Evolutionary conservation across 2,888 invertebrate genomes (phyloP).

Genomic region (Agonopterix arenella): DNA sequence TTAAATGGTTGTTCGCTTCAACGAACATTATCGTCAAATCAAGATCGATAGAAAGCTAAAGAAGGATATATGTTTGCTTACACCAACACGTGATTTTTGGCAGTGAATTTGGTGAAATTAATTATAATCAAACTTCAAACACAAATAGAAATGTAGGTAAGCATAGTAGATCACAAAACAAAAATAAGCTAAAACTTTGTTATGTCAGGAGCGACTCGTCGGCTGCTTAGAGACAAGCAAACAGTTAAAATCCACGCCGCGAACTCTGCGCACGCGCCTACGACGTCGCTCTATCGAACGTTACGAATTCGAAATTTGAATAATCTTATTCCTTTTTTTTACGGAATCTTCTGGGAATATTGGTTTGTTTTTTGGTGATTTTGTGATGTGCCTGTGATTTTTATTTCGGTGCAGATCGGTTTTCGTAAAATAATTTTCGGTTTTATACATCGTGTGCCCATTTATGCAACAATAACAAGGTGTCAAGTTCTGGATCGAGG

Average conservation of each 20-base stretch:
- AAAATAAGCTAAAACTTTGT: too few relatives aligned
- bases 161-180: too few relatives aligned
- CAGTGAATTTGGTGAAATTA: too few relatives aligned
- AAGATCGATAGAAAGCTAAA: too few relatives aligned
- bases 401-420: slow-evolving; percentile 21
- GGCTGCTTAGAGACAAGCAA: slow-evolving; percentile 20
- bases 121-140: too few relatives aligned
- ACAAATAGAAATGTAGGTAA: too few relatives aligned
- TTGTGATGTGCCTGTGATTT: slow-evolving; percentile 7
- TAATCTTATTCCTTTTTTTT: slow-evolving; percentile 1
- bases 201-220: background rate
- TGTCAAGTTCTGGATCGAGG: slow-evolving; percentile 10
- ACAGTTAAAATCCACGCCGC: slow-evolving; percentile 66
- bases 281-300: slow-evolving; percentile 20
- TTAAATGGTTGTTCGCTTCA: too few relatives aligned
- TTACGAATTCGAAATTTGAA: slow-evolving; percentile 24
- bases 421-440: background rate
- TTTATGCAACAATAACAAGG: too few relatives aligned
- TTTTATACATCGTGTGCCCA: background rate
- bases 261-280: slow-evolving; percentile 63
- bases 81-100: too few relatives aligned
- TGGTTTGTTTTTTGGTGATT: slow-evolving; percentile 1
- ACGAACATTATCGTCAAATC: too few relatives aligned
- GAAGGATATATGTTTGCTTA: too few relatives aligned
- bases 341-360: background rate